Evolutionary conservation across 2,797 vertebrate species (phyloP), one percentile per base, ranked within the genome.

Genomic region (Adelosebastes latens): DNA sequence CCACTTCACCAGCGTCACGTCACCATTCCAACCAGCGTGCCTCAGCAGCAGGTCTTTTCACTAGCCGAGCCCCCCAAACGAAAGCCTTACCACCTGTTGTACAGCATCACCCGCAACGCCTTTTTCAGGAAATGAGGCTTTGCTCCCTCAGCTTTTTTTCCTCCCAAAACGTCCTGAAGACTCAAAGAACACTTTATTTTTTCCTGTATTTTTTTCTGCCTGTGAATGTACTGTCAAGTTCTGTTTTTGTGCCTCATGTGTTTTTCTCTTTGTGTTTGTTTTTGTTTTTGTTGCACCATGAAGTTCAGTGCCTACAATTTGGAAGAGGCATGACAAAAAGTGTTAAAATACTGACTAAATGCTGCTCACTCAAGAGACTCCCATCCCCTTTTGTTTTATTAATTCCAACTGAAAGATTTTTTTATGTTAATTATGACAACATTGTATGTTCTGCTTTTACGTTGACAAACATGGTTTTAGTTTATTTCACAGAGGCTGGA

Each of bases 1-100:
- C 98, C 97, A 0, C 90, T 99, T 55, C 98, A 99, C 86, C 98
- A 99, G 94, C 97, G 99, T 63, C 98, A 99, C 85, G 91, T 99
- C 88, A 99, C 98, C 0, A 97, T 99, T 87, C 98, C 99, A 64
- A 97, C 98, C 95, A 98, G 97, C 42, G 72, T 99, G 89, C 98
- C 99, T 0, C 97, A 99, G 93, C 99, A 99, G 90, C 98, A 99
- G 87, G 99, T 99, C 58, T 99, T 99, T 42, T 94, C 97, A 56
- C 90, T 99, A 95, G 99, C 97, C 0, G 99, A 99, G 74, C 99
- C 99, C 78, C 98, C 97, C 64, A 99, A 97, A 91, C 90, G 96
- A 85, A 99, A 99, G 89, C 96, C 97, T 0, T 95, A 97, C 0
- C 96, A 98, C 49, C 96, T 99, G 92, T 96, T 98, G 95, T 95